A percentile compares a stretch with the other conserved stretches of the same genome.
Conservation (phyloP, 2,113 vertebrate genomes). For the Ailurus styani region DNA sequence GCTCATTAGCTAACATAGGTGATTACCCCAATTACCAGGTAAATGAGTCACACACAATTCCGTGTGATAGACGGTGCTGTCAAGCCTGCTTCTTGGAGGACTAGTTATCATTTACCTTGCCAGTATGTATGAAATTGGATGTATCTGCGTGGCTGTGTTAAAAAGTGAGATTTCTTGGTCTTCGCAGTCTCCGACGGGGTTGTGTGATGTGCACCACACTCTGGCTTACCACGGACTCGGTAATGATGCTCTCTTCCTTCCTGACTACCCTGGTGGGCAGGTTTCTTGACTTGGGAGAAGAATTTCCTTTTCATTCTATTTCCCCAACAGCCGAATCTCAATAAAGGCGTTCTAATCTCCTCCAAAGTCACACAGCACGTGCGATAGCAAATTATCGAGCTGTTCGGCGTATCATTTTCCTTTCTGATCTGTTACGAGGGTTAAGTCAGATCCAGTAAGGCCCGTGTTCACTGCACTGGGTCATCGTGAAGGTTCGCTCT, state of each 20-base stretch:
- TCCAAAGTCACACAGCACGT: background rate
- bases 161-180: background rate
- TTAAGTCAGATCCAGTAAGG: background rate
- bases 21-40: background rate
- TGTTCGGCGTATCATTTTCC: background rate
- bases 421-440: background rate
- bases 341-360: background rate
- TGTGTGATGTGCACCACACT: background rate
- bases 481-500: background rate
- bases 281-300: background rate
- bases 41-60: background rate
- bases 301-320: background rate
- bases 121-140: background rate
- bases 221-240: background rate
- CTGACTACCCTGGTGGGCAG: background rate
- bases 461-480: background rate
- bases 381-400: background rate
- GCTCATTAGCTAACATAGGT: background rate
- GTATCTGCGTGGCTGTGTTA: background rate
- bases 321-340: background rate
- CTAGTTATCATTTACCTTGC: background rate
- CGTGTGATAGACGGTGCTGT: background rate
- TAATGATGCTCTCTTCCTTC: background rate
- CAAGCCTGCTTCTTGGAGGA: background rate
- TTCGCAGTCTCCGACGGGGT: background rate